Evolutionary conservation across 1,140 invertebrate species (phyloP).

Genomic region (Dryas iulia): DNA sequence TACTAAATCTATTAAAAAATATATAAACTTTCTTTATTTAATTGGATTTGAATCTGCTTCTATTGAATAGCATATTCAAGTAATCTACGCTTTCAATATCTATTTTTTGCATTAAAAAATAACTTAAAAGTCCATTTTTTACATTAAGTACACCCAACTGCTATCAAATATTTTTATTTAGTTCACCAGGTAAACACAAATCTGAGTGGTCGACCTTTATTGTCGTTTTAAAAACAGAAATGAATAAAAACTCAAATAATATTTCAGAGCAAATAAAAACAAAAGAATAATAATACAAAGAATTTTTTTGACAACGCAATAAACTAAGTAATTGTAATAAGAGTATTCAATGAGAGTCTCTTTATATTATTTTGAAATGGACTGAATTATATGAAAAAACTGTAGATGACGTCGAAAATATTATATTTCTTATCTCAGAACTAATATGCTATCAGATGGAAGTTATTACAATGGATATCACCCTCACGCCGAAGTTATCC

Average conservation of each 20-base stretch:
- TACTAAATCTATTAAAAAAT: too few relatives aligned
- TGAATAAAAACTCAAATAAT: constrained; percentile 1
- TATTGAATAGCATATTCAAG: too few relatives aligned
- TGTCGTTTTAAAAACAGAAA: not conserved
- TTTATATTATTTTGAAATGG: constrained; percentile 1
- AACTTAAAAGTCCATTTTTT: too few relatives aligned
- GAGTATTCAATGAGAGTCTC: not conserved
- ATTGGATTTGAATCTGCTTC: too few relatives aligned
- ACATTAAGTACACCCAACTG: not conserved
- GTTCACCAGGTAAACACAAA: not conserved
- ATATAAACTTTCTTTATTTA: too few relatives aligned
- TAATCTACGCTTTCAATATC: too few relatives aligned
- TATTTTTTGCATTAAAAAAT: too few relatives aligned
- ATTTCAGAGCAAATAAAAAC: not conserved
- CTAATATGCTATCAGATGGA: not conserved
- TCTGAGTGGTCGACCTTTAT: not conserved
- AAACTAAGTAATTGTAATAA: constrained; percentile 1
- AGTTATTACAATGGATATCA: not conserved
- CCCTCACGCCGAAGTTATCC: not conserved
- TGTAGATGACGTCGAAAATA: not conserved
- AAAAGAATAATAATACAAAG: constrained; percentile 4
- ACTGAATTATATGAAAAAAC: not conserved
- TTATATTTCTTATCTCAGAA: not conserved
- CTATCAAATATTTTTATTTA: not conserved
- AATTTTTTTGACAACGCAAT: not conserved